Evolutionary conservation across 1,140 invertebrate species (phyloP), one percentile per base, ranked within the genome.

Genomic region (Neodiprion virginianus): DNA sequence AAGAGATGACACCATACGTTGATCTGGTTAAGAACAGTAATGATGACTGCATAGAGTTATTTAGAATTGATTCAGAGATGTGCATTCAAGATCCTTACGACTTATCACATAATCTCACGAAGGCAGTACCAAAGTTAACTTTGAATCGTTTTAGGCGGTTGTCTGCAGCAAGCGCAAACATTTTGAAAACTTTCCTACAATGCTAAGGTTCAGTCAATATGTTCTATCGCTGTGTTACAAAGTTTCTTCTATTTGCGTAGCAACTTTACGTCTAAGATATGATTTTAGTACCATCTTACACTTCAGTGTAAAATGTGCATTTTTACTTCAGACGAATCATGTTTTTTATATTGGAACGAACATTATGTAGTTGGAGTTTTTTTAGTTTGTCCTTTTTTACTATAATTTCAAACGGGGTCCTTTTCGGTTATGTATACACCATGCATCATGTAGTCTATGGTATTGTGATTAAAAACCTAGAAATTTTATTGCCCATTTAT

Each of bases 31-130:
- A 77, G 7, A 61, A 76, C 0, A 53, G 70, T 2, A 76, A 75
- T 2, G 7, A 76, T 48, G 23, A 40, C 4, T 68, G 7, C 23
- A 77, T 80, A 17, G 72, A 83, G 76, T 75, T 67, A 49, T 77
- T 90, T 14, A 79, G 83, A 7, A 74, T 85, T 40, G 80, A 81
- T n/a, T 83, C 82, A 8, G 8, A 84, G 5, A 81, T 89, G 28
- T 90, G 88, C 75, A 77, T 90, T n/a, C 89, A 90, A 78, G 90
- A 91, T 78, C 89, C 90, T 0, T 88, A 90, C 72, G 86, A 88
- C 74, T 83, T 89, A n/a, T 80, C 83, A 47, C 84, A 86, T 72
- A 91, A 91, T 77, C 79, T 91, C 10, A 86, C 89, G 0, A 85
- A 82, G 14, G 68, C 80, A 4, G 76, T 91, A 7, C 77, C 72